These are phyloP conservation scores for Pegoplata infirma DNA, from an alignment of 2,888 invertebrate species.

Conservation along the genomic window DNA sequence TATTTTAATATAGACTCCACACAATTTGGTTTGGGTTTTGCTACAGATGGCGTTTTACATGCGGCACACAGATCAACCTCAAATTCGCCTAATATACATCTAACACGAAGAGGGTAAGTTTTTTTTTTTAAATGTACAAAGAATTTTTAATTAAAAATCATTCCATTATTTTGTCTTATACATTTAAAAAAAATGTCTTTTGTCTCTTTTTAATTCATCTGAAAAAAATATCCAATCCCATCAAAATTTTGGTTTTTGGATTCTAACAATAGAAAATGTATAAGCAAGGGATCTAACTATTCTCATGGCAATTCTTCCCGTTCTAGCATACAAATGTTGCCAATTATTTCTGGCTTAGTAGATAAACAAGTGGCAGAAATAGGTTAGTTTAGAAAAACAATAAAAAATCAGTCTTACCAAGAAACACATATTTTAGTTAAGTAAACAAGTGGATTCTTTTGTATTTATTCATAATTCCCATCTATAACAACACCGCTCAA, in stretches of 20 bases:
- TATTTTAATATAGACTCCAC: slow-evolving; percentile 61
- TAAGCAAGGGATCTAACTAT: slow-evolving; percentile 74
- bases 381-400: slow-evolving; percentile 69
- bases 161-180: neutral
- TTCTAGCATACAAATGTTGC: slow-evolving; percentile 78
- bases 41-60: slow-evolving; percentile 69
- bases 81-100: slow-evolving; percentile 75
- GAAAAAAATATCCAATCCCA: slow-evolving; percentile 2
- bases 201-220: slow-evolving; percentile 35
- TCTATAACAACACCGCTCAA: no score
- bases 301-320: slow-evolving; percentile 77
- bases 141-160: neutral
- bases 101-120: slow-evolving; percentile 74
- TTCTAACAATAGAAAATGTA: slow-evolving; percentile 66
- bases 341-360: slow-evolving; percentile 77
- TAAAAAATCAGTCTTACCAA: no score
- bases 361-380: slow-evolving; percentile 77
- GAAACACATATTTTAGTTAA: no score
- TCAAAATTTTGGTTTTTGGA: slow-evolving; percentile 10
- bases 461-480: neutral
- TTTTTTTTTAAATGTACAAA: neutral
- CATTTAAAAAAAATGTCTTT: neutral
- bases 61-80: slow-evolving; percentile 72
- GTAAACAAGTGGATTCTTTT: neutral
- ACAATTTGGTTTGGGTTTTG: slow-evolving; percentile 72